Conservation (phyloP, 2,797 vertebrate species). For the Tapirus indicus region DNA sequence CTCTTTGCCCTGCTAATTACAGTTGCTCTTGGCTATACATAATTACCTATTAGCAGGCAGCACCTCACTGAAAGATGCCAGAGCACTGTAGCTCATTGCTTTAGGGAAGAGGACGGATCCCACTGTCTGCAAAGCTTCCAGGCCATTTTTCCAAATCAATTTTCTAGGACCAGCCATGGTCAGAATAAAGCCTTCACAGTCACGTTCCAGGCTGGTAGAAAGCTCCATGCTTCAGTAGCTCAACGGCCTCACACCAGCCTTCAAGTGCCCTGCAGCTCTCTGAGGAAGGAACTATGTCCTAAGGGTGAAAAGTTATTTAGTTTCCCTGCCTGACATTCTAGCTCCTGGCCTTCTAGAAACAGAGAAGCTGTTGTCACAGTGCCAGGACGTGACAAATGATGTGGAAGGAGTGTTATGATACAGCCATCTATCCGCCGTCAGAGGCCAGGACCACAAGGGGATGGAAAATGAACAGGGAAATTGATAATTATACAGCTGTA, state of each 20-base stretch:
- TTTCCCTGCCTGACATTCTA: slow-evolving; percentile 76
- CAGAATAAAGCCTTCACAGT: slow-evolving; percentile 50
- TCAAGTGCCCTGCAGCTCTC: slow-evolving; percentile 72
- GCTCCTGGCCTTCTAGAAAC: slow-evolving; percentile 72
- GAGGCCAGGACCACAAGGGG: slow-evolving; percentile 74
- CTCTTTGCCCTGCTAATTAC: background rate
- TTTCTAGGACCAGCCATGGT: background rate
- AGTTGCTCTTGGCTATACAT: background rate
- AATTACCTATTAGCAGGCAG: slow-evolving; percentile 12
- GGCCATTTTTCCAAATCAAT: slow-evolving; percentile 59
- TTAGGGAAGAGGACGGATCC: background rate
- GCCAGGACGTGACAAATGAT: slow-evolving; percentile 84
- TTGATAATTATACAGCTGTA: slow-evolving; percentile 66
- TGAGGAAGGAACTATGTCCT: slow-evolving; percentile 66
- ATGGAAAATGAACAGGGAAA: slow-evolving; percentile 63
- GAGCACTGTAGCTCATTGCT: background rate
- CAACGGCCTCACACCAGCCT: slow-evolving; percentile 54
- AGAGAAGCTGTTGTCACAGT: slow-evolving; percentile 74
- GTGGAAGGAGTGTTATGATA: slow-evolving; percentile 81
- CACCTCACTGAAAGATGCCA: background rate
- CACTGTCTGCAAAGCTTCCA: background rate
- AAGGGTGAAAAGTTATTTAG: slow-evolving; percentile 79
- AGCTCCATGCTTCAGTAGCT: slow-evolving; percentile 66
- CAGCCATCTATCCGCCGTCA: slow-evolving; percentile 81
- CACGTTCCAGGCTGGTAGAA: slow-evolving; percentile 70